These are phyloP conservation scores for Ditylenchus dipsaci DNA, from an alignment of 1,140 invertebrate species.

Conservation along the genomic window DNA sequence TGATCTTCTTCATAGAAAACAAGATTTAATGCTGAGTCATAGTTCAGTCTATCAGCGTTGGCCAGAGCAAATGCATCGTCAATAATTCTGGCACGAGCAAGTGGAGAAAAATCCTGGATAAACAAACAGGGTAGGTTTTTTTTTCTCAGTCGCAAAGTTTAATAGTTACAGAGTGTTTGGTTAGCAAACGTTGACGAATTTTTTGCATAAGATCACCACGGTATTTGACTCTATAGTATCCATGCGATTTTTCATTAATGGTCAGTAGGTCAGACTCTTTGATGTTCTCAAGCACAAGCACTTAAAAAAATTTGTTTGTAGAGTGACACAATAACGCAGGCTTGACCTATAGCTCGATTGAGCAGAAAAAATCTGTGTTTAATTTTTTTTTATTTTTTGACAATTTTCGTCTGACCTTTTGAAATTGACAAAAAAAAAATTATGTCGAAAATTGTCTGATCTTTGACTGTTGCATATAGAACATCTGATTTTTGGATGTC, in stretches of 20 bases:
- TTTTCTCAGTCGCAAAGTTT: background rate
- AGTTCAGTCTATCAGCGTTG: constrained; percentile 33
- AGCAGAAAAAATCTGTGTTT: background rate
- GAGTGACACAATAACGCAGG: no score
- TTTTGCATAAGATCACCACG: constrained; percentile 13
- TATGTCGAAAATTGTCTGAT: no score
- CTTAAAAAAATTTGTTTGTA: background rate
- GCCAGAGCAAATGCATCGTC: constrained; percentile 43
- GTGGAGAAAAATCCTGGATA: constrained; percentile 13
- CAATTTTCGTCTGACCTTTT: background rate
- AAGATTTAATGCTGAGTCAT: constrained; percentile 40
- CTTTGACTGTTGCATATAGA: no score
- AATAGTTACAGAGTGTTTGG: constrained; percentile 26
- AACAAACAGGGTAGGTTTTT: background rate
- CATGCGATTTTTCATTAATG: constrained; percentile 23
- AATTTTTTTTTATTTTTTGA: background rate
- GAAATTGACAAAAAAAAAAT: background rate
- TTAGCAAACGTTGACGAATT: constrained; percentile 29
- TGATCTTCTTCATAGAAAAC: constrained; percentile 37
- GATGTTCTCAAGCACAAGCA: constrained; percentile 6
- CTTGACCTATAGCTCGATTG: no score
- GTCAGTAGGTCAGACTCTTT: constrained; percentile 8
- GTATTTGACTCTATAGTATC: constrained; percentile 39
- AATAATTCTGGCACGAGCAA: constrained; percentile 35
- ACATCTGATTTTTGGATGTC: no score